These are phyloP conservation scores for Drosophila incognita DNA, from an alignment of 2,888 invertebrate genomes.

Conservation along the genomic window DNA sequence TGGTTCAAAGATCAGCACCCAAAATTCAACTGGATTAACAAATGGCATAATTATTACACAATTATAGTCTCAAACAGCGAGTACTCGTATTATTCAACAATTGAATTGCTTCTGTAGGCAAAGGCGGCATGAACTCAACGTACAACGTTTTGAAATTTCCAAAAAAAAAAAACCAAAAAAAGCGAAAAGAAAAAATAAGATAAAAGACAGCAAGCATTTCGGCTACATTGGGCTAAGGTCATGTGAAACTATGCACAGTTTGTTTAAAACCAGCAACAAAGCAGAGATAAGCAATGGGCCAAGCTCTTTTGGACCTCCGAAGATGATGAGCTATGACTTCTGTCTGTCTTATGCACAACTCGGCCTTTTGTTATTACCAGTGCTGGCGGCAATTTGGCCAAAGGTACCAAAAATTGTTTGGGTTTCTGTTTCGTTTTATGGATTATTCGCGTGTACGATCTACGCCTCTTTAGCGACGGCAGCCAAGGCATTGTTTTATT, in stretches of 20 bases:
- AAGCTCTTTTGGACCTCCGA: conserved; percentile 34
- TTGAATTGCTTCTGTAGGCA: conserved; percentile 68
- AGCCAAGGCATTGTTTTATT: conserved; percentile 53
- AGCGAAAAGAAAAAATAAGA: conserved; percentile 28
- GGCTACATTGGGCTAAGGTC: conserved; percentile 70
- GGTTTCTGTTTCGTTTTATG: conserved; percentile 50
- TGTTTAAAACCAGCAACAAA: conserved; percentile 36
- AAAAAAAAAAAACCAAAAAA: conserved; percentile 16
- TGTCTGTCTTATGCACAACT: conserved; percentile 42
- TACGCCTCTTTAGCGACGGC: conserved; percentile 56
- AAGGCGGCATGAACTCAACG: conserved; percentile 45
- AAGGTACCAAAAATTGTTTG: conserved; percentile 51
- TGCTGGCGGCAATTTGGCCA: conserved; percentile 59
- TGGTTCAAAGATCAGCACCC: conserved; percentile 35
- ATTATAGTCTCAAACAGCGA: conserved; percentile 42
- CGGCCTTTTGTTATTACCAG: conserved; percentile 71
- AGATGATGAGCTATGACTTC: conserved; percentile 77
- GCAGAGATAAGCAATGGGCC: conserved; percentile 44
- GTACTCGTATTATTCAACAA: conserved; percentile 44
- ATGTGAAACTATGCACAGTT: conserved; percentile 72
- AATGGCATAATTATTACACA: conserved; percentile 66
- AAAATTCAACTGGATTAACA: conserved; percentile 36
- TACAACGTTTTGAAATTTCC: conserved; percentile 55
- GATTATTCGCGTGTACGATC: conserved; percentile 47
- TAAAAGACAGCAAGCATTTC: conserved; percentile 46